These are phyloP conservation scores for Onychorhynchus coronatus DNA, from an alignment of 2,113 vertebrate genomes.

Conservation along the genomic window DNA sequence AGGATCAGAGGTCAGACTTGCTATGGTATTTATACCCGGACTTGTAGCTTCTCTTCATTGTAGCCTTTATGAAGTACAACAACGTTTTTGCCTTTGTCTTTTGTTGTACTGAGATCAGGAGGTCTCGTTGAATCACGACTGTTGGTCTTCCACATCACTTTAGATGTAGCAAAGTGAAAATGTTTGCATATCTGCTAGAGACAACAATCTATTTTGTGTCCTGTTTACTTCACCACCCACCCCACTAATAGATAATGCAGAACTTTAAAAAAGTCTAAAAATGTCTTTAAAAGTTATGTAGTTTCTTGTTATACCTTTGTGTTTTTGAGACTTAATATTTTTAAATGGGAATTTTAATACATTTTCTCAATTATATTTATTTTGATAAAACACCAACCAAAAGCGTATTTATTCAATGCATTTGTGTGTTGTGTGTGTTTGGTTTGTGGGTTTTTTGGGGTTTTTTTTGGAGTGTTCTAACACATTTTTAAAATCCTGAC, in stretches of 20 bases:
- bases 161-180: not conserved
- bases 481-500: constrained; percentile 5
- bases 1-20: not conserved
- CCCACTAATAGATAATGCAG: not conserved
- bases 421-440: not conserved
- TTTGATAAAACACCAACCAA: not conserved
- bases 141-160: not conserved
- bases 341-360: not conserved
- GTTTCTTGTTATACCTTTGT: not conserved
- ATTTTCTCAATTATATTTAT: not conserved
- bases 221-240: not conserved
- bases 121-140: not conserved
- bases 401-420: not conserved
- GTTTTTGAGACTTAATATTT: not conserved
- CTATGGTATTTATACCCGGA: not conserved
- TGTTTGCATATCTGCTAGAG: not conserved
- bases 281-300: not conserved
- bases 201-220: not conserved
- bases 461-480: not conserved
- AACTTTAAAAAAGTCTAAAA: not conserved
- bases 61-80: not conserved
- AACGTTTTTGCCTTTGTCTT: not conserved
- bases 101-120: not conserved
- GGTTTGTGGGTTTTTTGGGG: not conserved
- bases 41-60: not conserved